A percentile compares a stretch with the other conserved stretches of the same genome.
Conservation (phyloP, 2,113 vertebrate species). For the Leuciscus idus region DNA sequence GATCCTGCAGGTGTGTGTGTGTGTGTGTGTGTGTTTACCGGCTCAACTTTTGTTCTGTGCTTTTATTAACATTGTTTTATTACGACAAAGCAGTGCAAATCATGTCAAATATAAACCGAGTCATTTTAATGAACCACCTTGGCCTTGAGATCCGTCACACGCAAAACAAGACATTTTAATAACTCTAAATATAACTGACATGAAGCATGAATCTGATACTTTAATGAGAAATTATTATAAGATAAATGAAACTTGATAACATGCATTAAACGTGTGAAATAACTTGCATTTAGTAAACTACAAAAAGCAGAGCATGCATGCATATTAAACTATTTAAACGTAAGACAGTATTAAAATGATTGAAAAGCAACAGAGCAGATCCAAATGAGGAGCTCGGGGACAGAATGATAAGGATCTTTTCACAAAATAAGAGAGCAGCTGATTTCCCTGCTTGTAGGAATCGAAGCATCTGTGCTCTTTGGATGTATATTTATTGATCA, state of each 20-base stretch:
- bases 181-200: neutral
- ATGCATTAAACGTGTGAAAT: neutral
- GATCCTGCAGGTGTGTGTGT: constrained; percentile 82
- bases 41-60: neutral
- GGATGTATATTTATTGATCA: too few species aligned
- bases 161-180: neutral
- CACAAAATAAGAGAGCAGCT: too few species aligned
- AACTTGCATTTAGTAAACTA: neutral
- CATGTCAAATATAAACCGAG: neutral
- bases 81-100: neutral
- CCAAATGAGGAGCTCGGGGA: too few species aligned
- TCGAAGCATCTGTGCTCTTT: too few species aligned
- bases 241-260: too few species aligned
- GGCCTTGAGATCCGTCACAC: neutral
- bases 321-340: neutral
- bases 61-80: neutral
- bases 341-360: too few species aligned
- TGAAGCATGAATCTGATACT: neutral
- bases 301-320: neutral
- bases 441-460: too few species aligned
- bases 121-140: neutral
- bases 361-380: too few species aligned
- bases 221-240: neutral
- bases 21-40: constrained; percentile 73
- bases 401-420: too few species aligned